phyloP scores from a whole-genome alignment of 2,113 vertebrate genomes.

The Sapajus apella region DNA sequence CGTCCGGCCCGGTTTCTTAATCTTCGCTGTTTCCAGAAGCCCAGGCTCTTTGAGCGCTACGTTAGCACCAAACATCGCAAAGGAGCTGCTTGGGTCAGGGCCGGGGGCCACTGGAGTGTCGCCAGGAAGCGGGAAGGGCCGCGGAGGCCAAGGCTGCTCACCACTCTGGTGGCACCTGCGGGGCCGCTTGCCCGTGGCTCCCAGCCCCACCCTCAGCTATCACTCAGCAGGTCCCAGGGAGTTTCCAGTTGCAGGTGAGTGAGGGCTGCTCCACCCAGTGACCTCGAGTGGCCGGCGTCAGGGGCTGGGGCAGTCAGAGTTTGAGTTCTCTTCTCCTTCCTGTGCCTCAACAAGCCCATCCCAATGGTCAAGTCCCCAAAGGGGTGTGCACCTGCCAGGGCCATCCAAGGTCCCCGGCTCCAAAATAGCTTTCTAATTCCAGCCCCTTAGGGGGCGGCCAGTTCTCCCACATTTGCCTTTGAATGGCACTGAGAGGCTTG shows the following conservation, averaged over 20 bases:
- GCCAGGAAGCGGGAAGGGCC: background rate
- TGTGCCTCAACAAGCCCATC: no score
- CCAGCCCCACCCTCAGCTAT: background rate
- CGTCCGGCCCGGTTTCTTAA: background rate
- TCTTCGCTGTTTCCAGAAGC: background rate
- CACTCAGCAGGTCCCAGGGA: background rate
- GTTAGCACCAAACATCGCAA: background rate
- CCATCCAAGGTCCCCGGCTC: no score
- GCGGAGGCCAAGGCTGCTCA: background rate
- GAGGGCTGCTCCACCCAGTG: no score
- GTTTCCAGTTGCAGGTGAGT: background rate
- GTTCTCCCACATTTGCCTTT: background rate
- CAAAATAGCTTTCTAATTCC: no score
- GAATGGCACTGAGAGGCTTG: background rate
- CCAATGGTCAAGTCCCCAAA: no score
- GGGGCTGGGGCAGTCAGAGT: no score
- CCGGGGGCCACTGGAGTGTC: no score
- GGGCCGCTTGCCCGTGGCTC: background rate
- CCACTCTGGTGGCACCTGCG: no score
- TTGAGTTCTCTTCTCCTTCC: no score
- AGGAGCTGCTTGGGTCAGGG: background rate
- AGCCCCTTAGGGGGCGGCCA: background rate
- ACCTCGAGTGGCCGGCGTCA: no score
- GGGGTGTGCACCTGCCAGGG: no score
- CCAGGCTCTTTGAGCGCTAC: background rate